These are phyloP conservation scores for Aphaenogaster ashmeadi DNA, from an alignment of 1,140 invertebrate species.

Conservation along the genomic window DNA sequence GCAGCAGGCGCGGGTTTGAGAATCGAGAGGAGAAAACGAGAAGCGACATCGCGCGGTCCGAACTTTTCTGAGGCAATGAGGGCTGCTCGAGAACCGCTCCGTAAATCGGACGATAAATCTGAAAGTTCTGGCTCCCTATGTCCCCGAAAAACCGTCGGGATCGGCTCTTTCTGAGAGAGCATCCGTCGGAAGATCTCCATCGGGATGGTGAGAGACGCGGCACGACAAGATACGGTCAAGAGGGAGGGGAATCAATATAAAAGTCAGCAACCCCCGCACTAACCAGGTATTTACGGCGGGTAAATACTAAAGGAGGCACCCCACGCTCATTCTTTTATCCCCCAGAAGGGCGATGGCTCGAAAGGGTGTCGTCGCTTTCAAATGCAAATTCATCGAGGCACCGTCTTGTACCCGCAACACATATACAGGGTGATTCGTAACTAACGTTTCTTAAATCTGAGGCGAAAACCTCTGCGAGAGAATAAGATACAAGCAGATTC, in stretches of 20 bases:
- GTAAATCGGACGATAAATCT: slow-evolving; percentile 76
- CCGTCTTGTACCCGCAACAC: background rate
- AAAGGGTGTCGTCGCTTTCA: slow-evolving; percentile 69
- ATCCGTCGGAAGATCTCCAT: slow-evolving; percentile 44
- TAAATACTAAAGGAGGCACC: slow-evolving; percentile 70
- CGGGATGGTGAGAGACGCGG: slow-evolving; percentile 29
- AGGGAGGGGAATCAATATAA: slow-evolving; percentile 72
- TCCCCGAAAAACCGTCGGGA: slow-evolving; percentile 61
- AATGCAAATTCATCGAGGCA: slow-evolving; percentile 74
- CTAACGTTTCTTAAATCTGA: background rate
- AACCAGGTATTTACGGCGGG: slow-evolving; percentile 76
- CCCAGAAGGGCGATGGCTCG: slow-evolving; percentile 20
- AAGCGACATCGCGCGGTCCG: slow-evolving; percentile 53
- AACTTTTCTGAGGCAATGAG: slow-evolving; percentile 74
- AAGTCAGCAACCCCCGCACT: slow-evolving; percentile 72
- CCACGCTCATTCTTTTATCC: slow-evolving; percentile 69
- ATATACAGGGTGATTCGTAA: slow-evolving; percentile 45
- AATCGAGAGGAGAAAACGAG: slow-evolving; percentile 46
- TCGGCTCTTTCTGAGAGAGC: slow-evolving; percentile 54
- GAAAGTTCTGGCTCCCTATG: slow-evolving; percentile 68
- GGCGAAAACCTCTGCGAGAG: background rate
- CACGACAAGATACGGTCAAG: slow-evolving; percentile 57
- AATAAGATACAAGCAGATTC: background rate
- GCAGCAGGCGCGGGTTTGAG: slow-evolving; percentile 36
- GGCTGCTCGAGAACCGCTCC: slow-evolving; percentile 59